A percentile compares a stretch with the other conserved stretches of the same genome.
Evolutionary conservation across 2,113 vertebrate species (phyloP).

Genomic region (Galbula dea): DNA sequence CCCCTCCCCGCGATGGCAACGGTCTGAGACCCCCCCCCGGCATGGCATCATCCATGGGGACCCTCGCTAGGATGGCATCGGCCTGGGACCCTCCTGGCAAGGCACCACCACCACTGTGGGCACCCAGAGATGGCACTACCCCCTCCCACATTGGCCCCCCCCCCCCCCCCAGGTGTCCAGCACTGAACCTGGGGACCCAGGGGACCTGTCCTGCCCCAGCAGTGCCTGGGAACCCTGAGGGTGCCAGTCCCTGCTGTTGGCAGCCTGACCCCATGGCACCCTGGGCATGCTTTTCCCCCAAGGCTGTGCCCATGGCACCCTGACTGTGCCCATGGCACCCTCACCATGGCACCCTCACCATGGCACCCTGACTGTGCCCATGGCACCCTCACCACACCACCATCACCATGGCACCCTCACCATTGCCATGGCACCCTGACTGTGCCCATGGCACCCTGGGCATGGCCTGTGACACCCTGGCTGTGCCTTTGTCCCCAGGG

Average conservation of each 20-base stretch:
- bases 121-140: no score
- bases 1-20: no score
- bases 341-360: accelerated
- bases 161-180: background rate
- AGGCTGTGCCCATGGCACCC: accelerated
- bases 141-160: no score
- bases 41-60: no score
- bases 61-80: no score
- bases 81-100: no score
- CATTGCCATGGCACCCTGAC: no score
- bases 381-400: accelerated
- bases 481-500: background rate
- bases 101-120: no score
- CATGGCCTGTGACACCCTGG: background rate
- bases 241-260: no score
- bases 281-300: accelerated
- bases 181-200: accelerated
- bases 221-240: background rate
- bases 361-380: accelerated
- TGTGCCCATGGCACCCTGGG: background rate
- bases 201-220: background rate
- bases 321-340: background rate
- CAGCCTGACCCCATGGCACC: background rate
- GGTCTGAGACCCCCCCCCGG: no score
- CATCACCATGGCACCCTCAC: accelerated